Base-by-base conservation (phyloP, 2,888 invertebrate species). In the Limnephilus marmoratus region DNA sequence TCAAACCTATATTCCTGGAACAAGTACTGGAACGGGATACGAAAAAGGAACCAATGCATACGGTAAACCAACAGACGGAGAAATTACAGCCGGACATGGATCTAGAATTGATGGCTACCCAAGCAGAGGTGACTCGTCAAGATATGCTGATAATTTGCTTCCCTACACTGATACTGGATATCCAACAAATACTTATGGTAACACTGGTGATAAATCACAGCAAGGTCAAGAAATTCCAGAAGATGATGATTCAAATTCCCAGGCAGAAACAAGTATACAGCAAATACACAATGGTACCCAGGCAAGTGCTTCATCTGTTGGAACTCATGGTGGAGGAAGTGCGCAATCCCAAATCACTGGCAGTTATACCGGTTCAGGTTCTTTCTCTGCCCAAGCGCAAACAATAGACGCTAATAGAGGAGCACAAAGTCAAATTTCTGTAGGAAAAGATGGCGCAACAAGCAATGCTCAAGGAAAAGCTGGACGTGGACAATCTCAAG, bases 281-380 rank as follows among this genome's bases (percentile, higher is more conserved):
- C 96, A 96, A 94, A 95, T 94, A 88, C 94, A 94, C 85, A 97
- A 97, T 93, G 98, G 97, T 92, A 98, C 98, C 0, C 97, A 97
- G 94, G 98, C 98, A 1, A 97, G 97, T 93, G 98, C 98, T 3
- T 97, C 97, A 91, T 97, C 98, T 24, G 97, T 98, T 95, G 98
- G 98, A 24, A 97, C 97, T 94, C 97, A 97, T 94, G 97, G 97
- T 49, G 97, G 97, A 93, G 98, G 98, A 15, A 97, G 97, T 3
- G 97, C 98, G 0, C 98, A 98, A 95, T 98, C 98, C 0, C 98
- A 98, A 95, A 98, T 98, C 0, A 97, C 97, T 90, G 98, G 98
- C 45, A 97, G 97, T 0, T 98, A 98, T 94, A 97, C 97, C 0
- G 97, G 98, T 1, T 96, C 97, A 37, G 98, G 98, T 24, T 97